These are phyloP conservation scores for Brassicogethes aeneus DNA, from an alignment of 2,888 invertebrate genomes.

Conservation along the genomic window DNA sequence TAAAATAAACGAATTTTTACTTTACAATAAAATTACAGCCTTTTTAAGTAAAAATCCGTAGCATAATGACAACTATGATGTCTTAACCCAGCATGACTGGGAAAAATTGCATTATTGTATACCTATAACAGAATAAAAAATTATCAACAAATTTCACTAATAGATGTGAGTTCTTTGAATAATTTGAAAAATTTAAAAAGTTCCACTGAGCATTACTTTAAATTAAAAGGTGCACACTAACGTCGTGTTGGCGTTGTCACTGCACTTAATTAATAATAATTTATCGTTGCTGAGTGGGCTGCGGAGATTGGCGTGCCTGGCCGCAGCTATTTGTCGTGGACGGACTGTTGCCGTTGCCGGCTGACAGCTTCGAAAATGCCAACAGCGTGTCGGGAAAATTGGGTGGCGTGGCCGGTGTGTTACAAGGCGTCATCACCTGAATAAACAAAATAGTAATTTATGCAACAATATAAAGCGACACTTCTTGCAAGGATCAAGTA, in stretches of 20 bases:
- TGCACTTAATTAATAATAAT: no score
- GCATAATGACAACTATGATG: no score
- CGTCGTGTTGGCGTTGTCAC: neutral
- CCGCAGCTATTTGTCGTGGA: conserved; percentile 41
- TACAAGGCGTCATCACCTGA: conserved; percentile 85
- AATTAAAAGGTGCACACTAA: neutral
- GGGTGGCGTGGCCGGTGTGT: conserved; percentile 90
- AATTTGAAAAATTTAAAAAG: neutral
- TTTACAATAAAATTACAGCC: no score
- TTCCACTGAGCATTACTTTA: neutral
- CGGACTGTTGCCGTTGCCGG: conserved; percentile 49
- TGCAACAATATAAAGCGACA: no score
- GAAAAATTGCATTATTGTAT: no score
- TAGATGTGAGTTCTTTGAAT: neutral
- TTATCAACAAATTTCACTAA: neutral
- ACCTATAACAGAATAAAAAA: no score
- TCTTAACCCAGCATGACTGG: no score
- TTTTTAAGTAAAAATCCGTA: no score
- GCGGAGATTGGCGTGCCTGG: conserved; percentile 30
- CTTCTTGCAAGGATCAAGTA: no score
- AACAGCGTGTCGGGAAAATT: conserved; percentile 87
- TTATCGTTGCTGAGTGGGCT: conserved; percentile 27
- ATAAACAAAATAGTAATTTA: conserved; percentile 29
- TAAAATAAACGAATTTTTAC: no score
- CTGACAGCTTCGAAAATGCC: conserved; percentile 82